phyloP scores from a whole-genome alignment of 2,888 invertebrate species.

The Muschampia plurimacula region DNA sequence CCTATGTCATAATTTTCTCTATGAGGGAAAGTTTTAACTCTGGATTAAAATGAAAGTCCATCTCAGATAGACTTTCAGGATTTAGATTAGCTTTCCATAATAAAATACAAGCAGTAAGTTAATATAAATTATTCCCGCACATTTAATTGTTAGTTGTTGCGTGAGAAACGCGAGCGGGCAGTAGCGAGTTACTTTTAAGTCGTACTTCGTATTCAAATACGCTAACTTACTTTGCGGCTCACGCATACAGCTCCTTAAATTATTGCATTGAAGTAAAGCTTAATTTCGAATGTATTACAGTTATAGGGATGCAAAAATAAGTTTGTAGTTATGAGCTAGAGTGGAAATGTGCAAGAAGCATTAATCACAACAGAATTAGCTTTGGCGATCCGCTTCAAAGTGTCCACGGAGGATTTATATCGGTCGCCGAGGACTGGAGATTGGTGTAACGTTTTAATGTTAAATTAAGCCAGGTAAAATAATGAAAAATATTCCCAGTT shows the following conservation, averaged over 20 bases:
- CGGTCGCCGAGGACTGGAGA: constrained; percentile 50
- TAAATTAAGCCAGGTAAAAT: constrained; percentile 50
- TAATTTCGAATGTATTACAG: constrained; percentile 45
- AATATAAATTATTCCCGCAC: constrained; percentile 68
- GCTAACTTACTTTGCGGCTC: constrained; percentile 42
- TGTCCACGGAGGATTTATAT: constrained; percentile 80
- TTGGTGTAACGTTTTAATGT: constrained; percentile 46
- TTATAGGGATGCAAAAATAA: constrained; percentile 40
- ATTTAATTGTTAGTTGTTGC: constrained; percentile 78
- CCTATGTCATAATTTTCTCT: background rate
- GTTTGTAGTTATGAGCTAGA: constrained; percentile 62
- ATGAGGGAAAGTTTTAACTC: background rate
- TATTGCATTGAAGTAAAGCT: constrained; percentile 51
- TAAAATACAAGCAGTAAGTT: constrained; percentile 58
- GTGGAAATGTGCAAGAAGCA: constrained; percentile 80
- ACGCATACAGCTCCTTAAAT: background rate
- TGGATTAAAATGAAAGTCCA: constrained; percentile 29
- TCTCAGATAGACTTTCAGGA: constrained; percentile 37
- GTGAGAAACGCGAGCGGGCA: constrained; percentile 82
- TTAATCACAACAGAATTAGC: constrained; percentile 85
- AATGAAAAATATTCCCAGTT: constrained; percentile 45
- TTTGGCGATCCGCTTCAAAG: constrained; percentile 82
- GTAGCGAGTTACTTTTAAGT: constrained; percentile 74
- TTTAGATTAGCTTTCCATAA: constrained; percentile 36
- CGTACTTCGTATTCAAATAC: constrained; percentile 50